Percentiles rank a stretch among this genome's conserved stretches.
phyloP scores from a whole-genome alignment of 2,888 invertebrate genomes.

The Sarcophaga subvicina region DNA sequence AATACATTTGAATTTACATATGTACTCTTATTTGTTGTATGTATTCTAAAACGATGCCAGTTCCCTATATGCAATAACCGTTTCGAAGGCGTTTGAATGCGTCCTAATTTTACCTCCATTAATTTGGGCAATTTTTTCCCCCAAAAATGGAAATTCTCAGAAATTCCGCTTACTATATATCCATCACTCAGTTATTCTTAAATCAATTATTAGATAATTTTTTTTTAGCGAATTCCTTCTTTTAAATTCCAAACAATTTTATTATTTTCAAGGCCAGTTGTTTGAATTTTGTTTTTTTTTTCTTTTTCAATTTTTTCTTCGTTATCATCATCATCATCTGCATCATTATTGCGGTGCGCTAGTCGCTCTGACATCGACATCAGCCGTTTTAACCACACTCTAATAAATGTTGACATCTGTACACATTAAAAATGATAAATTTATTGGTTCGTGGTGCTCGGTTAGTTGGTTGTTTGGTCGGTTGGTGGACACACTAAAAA shows the following conservation, averaged over 20 bases:
- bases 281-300: not conserved
- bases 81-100: too few species aligned
- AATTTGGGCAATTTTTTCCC: too few species aligned
- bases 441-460: not conserved
- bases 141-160: too few species aligned
- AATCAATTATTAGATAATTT: not conserved
- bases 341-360: not conserved
- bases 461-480: not conserved
- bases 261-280: conserved; percentile 27
- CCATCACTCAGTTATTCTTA: too few species aligned
- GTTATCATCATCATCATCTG: not conserved
- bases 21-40: too few species aligned
- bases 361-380: not conserved
- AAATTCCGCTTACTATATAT: too few species aligned
- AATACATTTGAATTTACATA: too few species aligned
- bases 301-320: not conserved
- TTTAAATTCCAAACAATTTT: not conserved
- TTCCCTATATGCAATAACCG: too few species aligned
- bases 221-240: not conserved
- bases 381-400: not conserved
- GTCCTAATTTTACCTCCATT: too few species aligned
- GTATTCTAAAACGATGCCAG: too few species aligned
- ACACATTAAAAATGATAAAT: conserved; percentile 21
- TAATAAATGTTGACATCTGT: conserved; percentile 21
- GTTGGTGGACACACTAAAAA: not conserved